phyloP scores from a whole-genome alignment of 2,797 vertebrate species.

The Hemitrygon akajei region DNA sequence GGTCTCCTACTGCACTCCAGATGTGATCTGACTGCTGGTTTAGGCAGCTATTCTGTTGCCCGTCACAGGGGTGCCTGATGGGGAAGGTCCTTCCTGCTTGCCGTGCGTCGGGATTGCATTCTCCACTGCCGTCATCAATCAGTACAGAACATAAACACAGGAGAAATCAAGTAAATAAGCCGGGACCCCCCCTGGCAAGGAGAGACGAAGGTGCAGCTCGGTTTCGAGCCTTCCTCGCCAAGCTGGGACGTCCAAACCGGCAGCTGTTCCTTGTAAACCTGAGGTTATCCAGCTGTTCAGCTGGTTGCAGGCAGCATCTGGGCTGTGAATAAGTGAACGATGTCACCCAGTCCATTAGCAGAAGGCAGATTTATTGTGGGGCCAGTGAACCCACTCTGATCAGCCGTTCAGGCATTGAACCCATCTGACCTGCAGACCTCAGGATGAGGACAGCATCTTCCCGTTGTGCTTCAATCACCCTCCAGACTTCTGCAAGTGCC shows the following conservation, averaged over 20 bases:
- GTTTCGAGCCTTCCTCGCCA: no score
- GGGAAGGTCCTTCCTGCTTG: background rate
- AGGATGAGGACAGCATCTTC: background rate
- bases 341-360: background rate
- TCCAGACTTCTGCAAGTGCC: no score
- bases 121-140: background rate
- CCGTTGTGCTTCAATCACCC: no score
- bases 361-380: background rate
- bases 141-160: background rate
- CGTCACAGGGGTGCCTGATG: background rate
- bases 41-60: no score
- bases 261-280: background rate
- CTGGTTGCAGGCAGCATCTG: slow-evolving; percentile 9
- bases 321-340: background rate
- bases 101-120: background rate
- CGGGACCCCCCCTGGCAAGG: background rate
- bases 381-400: background rate
- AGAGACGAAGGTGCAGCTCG: background rate
- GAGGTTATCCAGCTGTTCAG: background rate
- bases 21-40: no score
- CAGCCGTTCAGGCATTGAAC: background rate
- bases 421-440: background rate
- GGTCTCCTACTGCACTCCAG: no score
- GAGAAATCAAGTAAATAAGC: background rate
- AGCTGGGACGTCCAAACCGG: no score